Evolutionary conservation across 1,140 invertebrate genomes (phyloP).

Genomic region (Manduca sexta): DNA sequence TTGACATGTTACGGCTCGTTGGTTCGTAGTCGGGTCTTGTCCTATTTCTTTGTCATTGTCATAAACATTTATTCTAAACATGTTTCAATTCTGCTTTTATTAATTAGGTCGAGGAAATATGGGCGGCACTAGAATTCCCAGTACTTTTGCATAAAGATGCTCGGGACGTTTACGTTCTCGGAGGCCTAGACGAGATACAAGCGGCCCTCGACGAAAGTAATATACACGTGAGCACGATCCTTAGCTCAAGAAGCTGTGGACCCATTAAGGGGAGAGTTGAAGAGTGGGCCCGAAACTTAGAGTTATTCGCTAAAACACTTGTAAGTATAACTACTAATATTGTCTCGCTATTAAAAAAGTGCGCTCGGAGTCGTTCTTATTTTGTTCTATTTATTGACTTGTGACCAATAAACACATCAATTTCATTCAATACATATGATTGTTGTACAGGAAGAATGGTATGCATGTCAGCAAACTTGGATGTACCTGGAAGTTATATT

Average conservation of each 20-base stretch:
- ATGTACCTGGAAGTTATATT: constrained; percentile 92
- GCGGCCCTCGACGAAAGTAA: constrained; percentile 87
- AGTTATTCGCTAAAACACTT: constrained; percentile 84
- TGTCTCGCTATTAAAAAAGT: too few relatives aligned
- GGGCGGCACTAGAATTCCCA: constrained; percentile 85
- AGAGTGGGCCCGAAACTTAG: constrained; percentile 84
- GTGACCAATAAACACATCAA: too few relatives aligned
- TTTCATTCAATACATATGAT: constrained; percentile 1
- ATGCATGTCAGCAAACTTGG: constrained; percentile 88
- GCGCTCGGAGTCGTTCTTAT: too few relatives aligned
- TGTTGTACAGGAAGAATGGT: constrained; percentile 84
- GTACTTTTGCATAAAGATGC: constrained; percentile 85
- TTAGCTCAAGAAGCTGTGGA: constrained; percentile 86
- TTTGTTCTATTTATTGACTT: too few relatives aligned
- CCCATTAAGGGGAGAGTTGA: constrained; percentile 87
- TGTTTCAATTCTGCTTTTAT: not conserved
- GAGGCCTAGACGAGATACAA: constrained; percentile 88
- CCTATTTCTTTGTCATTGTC: not conserved
- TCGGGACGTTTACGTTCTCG: constrained; percentile 88
- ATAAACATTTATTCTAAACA: not conserved
- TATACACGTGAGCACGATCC: constrained; percentile 89
- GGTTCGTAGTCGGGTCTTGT: too few relatives aligned
- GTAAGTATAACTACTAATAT: too few relatives aligned
- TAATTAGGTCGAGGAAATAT: constrained; percentile 83
- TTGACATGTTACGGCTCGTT: too few relatives aligned